Percentiles rank a stretch among this genome's conserved stretches.
These are phyloP conservation scores for Pterois miles DNA, from an alignment of 2,797 vertebrate genomes.

Conservation along the genomic window DNA sequence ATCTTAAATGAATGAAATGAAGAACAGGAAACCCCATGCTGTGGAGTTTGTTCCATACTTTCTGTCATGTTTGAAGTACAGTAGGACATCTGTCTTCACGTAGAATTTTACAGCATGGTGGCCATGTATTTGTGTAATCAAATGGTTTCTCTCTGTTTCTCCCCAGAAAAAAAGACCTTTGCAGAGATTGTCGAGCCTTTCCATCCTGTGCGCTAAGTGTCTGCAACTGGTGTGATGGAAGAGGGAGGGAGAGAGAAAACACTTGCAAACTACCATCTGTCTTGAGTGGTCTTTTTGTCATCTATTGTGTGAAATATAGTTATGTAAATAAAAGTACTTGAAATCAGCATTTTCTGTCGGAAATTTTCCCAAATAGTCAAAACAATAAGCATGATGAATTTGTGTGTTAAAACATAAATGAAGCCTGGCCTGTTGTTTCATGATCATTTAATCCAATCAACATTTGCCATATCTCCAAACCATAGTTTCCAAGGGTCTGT, in stretches of 20 bases:
- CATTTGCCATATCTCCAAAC: neutral
- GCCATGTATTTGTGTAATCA: neutral
- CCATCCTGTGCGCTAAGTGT: conserved; percentile 85
- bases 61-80: neutral
- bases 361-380: neutral
- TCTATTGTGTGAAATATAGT: conserved; percentile 43
- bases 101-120: neutral
- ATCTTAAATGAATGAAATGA: too few species aligned
- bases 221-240: neutral
- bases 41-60: neutral
- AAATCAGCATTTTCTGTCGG: neutral
- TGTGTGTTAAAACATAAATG: neutral
- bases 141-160: neutral
- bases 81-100: neutral
- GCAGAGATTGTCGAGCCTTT: conserved; percentile 89
- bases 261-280: conserved; percentile 17
- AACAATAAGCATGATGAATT: neutral
- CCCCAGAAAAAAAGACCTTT: conserved; percentile 86
- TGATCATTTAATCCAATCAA: neutral
- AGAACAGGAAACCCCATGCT: neutral
- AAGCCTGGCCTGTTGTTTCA: neutral
- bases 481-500: neutral
- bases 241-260: neutral
- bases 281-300: conserved; percentile 37
- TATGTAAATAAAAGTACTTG: conserved; percentile 70